Conservation (phyloP, 2,113 vertebrate species). For the Osmerus mordax region DNA sequence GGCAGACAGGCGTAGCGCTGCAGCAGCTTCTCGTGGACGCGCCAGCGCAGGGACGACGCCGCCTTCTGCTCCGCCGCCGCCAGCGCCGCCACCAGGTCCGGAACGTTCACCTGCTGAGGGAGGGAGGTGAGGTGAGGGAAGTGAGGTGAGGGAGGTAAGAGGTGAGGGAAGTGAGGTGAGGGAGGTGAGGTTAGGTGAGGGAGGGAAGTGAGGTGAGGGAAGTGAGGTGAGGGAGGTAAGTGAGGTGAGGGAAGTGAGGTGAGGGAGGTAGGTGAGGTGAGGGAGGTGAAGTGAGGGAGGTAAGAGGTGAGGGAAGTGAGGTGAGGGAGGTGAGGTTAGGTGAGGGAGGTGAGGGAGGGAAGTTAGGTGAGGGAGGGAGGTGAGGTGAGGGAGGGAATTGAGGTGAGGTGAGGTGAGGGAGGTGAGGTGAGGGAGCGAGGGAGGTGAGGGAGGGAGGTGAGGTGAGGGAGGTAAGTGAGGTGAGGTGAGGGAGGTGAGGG, state of each 20-base stretch:
- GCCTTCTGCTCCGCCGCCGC: constrained; percentile 86
- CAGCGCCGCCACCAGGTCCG: constrained; percentile 85
- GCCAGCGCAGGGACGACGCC: constrained; percentile 88
- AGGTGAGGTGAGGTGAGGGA: neutral
- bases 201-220: neutral
- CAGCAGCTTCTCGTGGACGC: constrained; percentile 87
- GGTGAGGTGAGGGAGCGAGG: neutral
- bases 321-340: neutral
- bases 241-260: neutral
- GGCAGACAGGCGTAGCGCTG: constrained; percentile 88
- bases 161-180: too few species aligned
- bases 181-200: neutral
- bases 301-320: neutral
- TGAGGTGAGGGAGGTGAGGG: too few species aligned
- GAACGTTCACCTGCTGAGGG: constrained; percentile 74
- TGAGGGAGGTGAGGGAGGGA: neutral
- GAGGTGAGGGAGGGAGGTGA: neutral
- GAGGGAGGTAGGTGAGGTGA: neutral
- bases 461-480: too few species aligned
- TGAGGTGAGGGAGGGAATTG: neutral
- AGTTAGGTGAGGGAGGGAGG: neutral
- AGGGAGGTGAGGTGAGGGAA: neutral
- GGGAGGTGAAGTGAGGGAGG: neutral
- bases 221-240: neutral
- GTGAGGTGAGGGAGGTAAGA: too few species aligned